A percentile compares a stretch with the other conserved stretches of the same genome.
These are phyloP conservation scores for Haemorhous mexicanus DNA, from an alignment of 2,113 vertebrate genomes.

Conservation along the genomic window DNA sequence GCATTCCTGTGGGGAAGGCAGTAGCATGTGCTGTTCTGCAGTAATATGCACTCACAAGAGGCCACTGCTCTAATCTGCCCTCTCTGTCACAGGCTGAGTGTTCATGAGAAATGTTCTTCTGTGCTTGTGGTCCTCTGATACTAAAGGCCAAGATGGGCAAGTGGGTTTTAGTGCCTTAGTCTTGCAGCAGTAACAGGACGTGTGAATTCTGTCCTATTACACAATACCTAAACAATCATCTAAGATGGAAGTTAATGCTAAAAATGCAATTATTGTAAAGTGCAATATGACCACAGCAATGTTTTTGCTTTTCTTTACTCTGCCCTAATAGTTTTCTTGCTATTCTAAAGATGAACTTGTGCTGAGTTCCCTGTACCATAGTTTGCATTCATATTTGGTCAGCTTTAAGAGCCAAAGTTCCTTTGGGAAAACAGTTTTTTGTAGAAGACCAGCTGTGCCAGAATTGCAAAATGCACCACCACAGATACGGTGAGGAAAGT, in stretches of 20 bases:
- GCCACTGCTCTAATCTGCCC: background rate
- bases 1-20: background rate
- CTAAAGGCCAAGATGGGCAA: background rate
- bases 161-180: background rate
- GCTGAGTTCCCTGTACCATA: background rate
- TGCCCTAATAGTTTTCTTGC: background rate
- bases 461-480: background rate
- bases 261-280: background rate
- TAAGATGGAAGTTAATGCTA: background rate
- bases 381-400: background rate
- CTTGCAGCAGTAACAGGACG: background rate
- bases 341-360: background rate
- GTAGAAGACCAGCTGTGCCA: background rate
- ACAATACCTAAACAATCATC: background rate
- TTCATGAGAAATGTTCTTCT: background rate
- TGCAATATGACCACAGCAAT: background rate
- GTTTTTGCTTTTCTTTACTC: background rate
- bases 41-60: background rate
- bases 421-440: background rate
- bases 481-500: background rate
- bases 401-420: background rate
- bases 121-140: background rate
- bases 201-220: background rate
- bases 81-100: background rate
- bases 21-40: background rate